These are phyloP conservation scores for Pygmarrhopalites habei DNA, from an alignment of 1,140 invertebrate species.

Conservation along the genomic window DNA sequence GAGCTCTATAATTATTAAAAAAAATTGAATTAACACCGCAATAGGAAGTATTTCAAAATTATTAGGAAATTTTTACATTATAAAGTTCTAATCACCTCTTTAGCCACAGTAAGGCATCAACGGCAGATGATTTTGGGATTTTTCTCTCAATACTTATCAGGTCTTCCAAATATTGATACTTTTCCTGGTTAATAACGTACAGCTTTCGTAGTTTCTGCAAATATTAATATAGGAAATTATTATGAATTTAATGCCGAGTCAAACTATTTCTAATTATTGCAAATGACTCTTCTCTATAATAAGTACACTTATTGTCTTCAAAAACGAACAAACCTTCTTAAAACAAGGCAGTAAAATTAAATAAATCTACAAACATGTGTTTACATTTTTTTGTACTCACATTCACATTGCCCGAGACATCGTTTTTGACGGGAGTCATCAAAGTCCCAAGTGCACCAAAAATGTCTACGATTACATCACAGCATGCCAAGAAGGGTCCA, in stretches of 20 bases:
- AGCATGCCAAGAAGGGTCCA: too few relatives aligned
- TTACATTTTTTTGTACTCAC: neutral
- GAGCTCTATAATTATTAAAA: neutral
- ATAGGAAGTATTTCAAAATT: too few relatives aligned
- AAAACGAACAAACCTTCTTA: too few relatives aligned
- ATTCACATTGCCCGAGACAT: neutral
- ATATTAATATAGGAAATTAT: neutral
- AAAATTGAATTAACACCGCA: neutral
- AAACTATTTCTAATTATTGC: too few relatives aligned
- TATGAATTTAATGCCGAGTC: too few relatives aligned
- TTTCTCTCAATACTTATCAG: neutral
- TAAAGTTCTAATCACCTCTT: neutral
- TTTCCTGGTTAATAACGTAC: neutral
- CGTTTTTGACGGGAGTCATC: neutral
- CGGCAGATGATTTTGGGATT: neutral
- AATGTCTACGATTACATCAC: too few relatives aligned
- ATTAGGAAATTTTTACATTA: too few relatives aligned
- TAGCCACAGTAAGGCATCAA: neutral
- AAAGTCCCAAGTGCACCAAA: neutral
- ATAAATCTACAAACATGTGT: too few relatives aligned
- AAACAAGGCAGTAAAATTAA: neutral
- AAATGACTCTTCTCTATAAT: too few relatives aligned
- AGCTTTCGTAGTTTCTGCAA: neutral
- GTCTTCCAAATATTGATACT: neutral
- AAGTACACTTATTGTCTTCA: too few relatives aligned